Conservation (phyloP, 2,797 vertebrate species). For the Chelon auratus region DNA sequence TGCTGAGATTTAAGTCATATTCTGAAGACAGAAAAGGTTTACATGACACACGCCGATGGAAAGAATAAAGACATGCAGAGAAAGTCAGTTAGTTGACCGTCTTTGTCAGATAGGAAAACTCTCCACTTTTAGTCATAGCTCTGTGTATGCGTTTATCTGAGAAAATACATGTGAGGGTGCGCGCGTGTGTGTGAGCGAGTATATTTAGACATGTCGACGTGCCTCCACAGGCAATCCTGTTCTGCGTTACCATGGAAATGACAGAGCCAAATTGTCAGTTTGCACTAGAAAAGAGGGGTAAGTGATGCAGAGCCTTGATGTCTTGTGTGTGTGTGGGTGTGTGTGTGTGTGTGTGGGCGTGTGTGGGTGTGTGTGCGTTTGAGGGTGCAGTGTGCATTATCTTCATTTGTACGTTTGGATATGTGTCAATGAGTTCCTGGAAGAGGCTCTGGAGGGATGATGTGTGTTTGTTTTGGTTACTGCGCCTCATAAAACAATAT, state of each 20-base stretch:
- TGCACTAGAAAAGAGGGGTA: conserved; percentile 66
- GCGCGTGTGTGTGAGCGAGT: conserved; percentile 31
- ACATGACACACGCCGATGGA: not conserved
- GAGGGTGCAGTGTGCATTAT: conserved; percentile 13
- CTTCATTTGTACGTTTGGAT: conserved; percentile 24
- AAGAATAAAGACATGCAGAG: conserved; percentile 2
- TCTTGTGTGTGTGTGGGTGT: conserved; percentile 24
- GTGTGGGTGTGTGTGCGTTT: conserved; percentile 23
- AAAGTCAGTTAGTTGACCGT: no score
- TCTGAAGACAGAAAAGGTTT: conserved; percentile 4
- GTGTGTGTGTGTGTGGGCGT: conserved; percentile 24
- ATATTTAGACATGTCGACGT: conserved; percentile 77
- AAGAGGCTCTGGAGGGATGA: conserved; percentile 35
- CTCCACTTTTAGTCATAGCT: not conserved
- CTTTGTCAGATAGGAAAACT: not conserved
- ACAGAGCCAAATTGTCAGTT: conserved; percentile 78
- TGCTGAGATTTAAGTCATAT: not conserved
- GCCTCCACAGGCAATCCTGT: conserved; percentile 69
- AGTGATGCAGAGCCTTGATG: conserved; percentile 47
- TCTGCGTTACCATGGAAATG: conserved; percentile 82
- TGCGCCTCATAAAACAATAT: conserved; percentile 62
- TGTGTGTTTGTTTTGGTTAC: conserved; percentile 64
- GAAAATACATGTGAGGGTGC: conserved; percentile 8
- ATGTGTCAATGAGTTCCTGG: conserved; percentile 26
- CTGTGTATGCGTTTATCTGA: conserved; percentile 11